Conservation (phyloP, 2,888 invertebrate genomes). For the Zootermopsis nevadensis region DNA sequence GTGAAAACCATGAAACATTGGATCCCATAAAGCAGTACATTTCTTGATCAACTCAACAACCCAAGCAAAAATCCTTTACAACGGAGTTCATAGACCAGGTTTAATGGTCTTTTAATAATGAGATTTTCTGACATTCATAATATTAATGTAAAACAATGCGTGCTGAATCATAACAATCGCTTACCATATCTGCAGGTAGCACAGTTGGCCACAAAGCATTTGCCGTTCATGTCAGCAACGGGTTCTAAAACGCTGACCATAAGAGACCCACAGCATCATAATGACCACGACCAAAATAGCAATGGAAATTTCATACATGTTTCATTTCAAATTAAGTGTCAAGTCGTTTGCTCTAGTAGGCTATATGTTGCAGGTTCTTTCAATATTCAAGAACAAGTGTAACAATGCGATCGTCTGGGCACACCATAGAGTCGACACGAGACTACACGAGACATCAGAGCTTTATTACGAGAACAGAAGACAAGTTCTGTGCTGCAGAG, state of each 20-base stretch:
- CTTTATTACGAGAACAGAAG: constrained; percentile 5
- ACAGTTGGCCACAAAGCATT: too few species aligned
- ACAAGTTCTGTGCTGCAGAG: constrained; percentile 11
- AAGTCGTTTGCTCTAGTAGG: background rate
- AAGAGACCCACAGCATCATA: background rate
- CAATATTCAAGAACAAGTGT: background rate
- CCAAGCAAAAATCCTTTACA: too few species aligned
- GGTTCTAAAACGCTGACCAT: background rate
- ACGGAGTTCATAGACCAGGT: too few species aligned
- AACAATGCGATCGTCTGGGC: background rate
- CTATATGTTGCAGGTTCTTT: background rate
- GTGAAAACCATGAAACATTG: too few species aligned
- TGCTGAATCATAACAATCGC: too few species aligned
- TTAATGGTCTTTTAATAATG: too few species aligned
- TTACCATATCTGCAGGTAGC: too few species aligned
- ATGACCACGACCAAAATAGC: background rate
- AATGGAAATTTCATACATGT: background rate
- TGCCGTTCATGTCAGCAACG: too few species aligned
- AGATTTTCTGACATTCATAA: too few species aligned
- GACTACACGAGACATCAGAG: background rate
- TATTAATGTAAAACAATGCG: too few species aligned
- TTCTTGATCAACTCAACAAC: too few species aligned
- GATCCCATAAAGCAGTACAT: too few species aligned
- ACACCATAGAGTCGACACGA: background rate
- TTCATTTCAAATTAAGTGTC: constrained; percentile 13